Base-by-base conservation (phyloP, 2,113 vertebrate genomes). In the Cyanoderma ruficeps region DNA sequence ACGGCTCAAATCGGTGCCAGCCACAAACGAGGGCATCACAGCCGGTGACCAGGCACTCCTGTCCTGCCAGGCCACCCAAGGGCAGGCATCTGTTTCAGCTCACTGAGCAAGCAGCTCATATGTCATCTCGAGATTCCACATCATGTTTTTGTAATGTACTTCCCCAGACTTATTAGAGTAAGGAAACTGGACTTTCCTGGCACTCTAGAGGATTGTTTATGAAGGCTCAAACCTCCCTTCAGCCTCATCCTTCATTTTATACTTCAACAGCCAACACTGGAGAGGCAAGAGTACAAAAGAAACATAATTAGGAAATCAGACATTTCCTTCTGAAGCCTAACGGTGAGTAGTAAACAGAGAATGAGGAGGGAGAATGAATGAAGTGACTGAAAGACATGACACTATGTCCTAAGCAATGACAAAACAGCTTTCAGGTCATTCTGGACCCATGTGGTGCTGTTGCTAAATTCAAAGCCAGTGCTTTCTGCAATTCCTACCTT, bases 401-500 rank as follows among this genome's bases (percentile, higher is more conserved):
- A 67, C 20, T 61, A 23, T 59, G 89, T 64, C 92, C 68, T 81
- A 75, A 74, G 60, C 72, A 79, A 50, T 72, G 57, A 78, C 8
- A 30, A 56, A 87, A 56, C 22, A 93, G 52, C n/a, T 92, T 71
- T 71, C 60, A 61, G 86, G 64, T 87, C 52, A 20, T 83, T 70
- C 76, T 71, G 72, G 65, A 22, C 46, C 61, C 13, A 0, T 11
- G 49, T 47, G 47, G 70, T 72, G n/a, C 57, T 69, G 44, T 24
- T 92, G 41, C 59, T 52, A 78, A 63, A 77, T 59, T 71, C 30
- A 65, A 64, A 69, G 50, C 6, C 8, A 10, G 41, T 33, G 68
- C 11, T 76, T 75, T 68, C 16, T 49, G 15, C 15, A 27, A 0
- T 33, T 72, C 97, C 95, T 97, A 99, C 99, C 99, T 99, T 99